Conservation (phyloP, 2,113 vertebrate genomes). For the Hassar affinis region DNA sequence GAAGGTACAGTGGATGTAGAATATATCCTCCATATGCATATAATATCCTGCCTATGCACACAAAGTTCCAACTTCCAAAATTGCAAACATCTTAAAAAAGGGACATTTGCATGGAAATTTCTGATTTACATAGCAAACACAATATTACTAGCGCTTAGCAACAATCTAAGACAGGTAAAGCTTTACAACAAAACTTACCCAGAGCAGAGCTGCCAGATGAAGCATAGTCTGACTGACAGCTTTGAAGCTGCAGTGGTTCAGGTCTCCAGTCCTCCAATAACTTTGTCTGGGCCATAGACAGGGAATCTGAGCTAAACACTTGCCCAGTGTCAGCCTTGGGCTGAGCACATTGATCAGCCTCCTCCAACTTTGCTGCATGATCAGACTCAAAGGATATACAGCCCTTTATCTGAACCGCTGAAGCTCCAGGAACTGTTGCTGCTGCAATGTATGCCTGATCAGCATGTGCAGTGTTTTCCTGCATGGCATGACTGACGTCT, state of each 20-base stretch:
- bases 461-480: conserved; percentile 23
- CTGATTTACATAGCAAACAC: neutral
- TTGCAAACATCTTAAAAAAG: neutral
- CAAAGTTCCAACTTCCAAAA: neutral
- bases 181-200: conserved; percentile 41
- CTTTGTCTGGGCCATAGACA: conserved; percentile 55
- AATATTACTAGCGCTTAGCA: neutral
- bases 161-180: neutral
- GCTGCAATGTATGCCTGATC: conserved; percentile 16
- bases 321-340: conserved; percentile 8
- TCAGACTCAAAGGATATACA: neutral
- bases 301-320: conserved; percentile 47
- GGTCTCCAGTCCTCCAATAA: conserved; percentile 61
- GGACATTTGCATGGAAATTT: neutral
- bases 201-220: conserved; percentile 48
- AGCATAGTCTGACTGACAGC: conserved; percentile 37
- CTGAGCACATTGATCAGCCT: conserved; percentile 35
- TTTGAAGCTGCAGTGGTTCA: conserved; percentile 53
- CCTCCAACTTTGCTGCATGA: conserved; percentile 51
- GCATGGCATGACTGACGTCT: conserved; percentile 5
- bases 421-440: neutral
- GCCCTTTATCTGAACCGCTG: conserved; percentile 2
- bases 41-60: neutral
- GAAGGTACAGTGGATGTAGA: neutral
- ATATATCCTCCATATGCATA: neutral